phyloP scores from a whole-genome alignment of 2,888 invertebrate species.

The Stenodema calcarata region DNA sequence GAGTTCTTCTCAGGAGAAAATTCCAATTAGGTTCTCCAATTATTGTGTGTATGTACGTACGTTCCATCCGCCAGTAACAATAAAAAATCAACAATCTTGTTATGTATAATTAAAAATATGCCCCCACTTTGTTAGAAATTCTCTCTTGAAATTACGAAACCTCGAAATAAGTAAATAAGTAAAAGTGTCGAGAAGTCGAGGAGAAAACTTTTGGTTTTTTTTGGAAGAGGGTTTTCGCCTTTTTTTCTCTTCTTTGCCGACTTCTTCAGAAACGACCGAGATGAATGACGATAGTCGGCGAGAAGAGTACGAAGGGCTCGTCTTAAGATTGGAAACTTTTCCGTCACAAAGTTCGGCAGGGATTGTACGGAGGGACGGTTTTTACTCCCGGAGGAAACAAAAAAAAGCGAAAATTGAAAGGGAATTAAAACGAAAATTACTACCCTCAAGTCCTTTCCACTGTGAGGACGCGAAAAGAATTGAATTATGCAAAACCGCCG shows the following conservation, averaged over 20 bases:
- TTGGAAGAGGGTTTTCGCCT: too few species aligned
- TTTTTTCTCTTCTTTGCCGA: not conserved
- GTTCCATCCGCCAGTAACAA: too few species aligned
- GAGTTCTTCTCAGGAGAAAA: too few species aligned
- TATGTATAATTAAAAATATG: too few species aligned
- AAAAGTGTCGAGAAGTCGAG: not conserved
- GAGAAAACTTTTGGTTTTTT: not conserved
- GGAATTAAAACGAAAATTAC: slow-evolving; percentile 42
- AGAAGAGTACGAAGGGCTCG: not conserved
- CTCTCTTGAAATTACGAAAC: too few species aligned
- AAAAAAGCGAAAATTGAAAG: slow-evolving; percentile 34
- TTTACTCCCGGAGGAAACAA: not conserved
- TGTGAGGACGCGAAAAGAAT: slow-evolving; percentile 42
- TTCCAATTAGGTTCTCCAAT: too few species aligned
- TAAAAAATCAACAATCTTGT: too few species aligned
- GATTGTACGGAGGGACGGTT: not conserved
- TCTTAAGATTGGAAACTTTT: slow-evolving; percentile 17
- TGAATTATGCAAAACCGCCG: slow-evolving; percentile 33
- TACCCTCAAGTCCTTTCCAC: slow-evolving; percentile 17
- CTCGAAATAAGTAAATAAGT: too few species aligned
- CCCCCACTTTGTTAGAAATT: too few species aligned
- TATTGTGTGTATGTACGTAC: too few species aligned
- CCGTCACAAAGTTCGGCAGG: slow-evolving; percentile 12
- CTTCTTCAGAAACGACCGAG: not conserved
- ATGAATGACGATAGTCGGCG: not conserved